Evolutionary conservation across 2,888 invertebrate genomes (phyloP), one percentile per base, ranked within the genome.

Genomic region (Linnaemya tessellans): DNA sequence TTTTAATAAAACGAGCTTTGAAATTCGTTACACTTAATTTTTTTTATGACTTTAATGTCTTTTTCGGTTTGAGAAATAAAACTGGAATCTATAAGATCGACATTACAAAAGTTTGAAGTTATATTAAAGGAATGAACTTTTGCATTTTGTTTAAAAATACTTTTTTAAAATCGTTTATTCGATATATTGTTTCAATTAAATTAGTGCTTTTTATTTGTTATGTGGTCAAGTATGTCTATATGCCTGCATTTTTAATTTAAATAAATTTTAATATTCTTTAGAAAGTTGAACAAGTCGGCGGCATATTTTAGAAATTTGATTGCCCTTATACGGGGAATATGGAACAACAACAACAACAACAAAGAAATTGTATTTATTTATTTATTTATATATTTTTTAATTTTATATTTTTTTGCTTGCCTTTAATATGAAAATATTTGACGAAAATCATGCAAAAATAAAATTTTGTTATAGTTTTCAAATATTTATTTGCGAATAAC

Each of bases 191-290:
- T n/a, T n/a, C n/a, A n/a, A n/a, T n/a, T n/a, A n/a, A n/a, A n/a
- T n/a, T n/a, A n/a, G n/a, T n/a, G n/a, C n/a, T n/a, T n/a, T n/a
- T n/a, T n/a, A n/a, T n/a, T n/a, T n/a, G n/a, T n/a, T n/a, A n/a
- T n/a, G n/a, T n/a, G n/a, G n/a, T n/a, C n/a, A n/a, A n/a, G n/a
- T n/a, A n/a, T n/a, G n/a, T n/a, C n/a, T n/a, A n/a, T n/a, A n/a
- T n/a, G n/a, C n/a, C n/a, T n/a, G n/a, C n/a, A n/a, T n/a, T n/a
- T n/a, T n/a, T n/a, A n/a, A n/a, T n/a, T n/a, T n/a, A n/a, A n/a
- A n/a, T n/a, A n/a, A n/a, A n/a, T n/a, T 67, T 30, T 35, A 56
- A 30, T 46, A 25, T 67, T 20, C 38, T 70, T 70, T 70, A 70
- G 54, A 56, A 70, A 70, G 41, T 70, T 70, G 13, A 5, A 22